Conservation (phyloP, 1,140 invertebrate species). For the Pogonognathellus flavescens region DNA sequence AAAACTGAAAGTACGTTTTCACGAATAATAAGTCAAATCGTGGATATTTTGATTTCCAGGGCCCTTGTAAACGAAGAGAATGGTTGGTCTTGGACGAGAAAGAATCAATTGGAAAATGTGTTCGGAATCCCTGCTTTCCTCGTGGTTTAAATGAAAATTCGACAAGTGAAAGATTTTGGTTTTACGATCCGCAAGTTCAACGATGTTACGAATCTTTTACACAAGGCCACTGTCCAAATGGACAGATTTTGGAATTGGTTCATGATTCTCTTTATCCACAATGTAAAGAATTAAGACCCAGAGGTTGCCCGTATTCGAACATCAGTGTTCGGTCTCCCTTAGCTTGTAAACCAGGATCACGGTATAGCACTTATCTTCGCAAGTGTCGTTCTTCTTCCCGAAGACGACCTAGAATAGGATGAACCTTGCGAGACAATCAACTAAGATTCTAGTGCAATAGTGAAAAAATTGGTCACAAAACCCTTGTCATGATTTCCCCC, state of each 20-base stretch:
- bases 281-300: not conserved
- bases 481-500: too few relatives aligned
- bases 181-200: not conserved
- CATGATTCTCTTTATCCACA: slow-evolving; percentile 45
- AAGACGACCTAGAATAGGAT: not conserved
- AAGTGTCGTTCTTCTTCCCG: not conserved
- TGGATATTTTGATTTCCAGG: too few relatives aligned
- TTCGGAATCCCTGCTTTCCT: not conserved
- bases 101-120: not conserved
- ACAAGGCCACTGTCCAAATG: not conserved
- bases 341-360: not conserved
- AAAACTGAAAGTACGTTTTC: not conserved
- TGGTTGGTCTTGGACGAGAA: not conserved
- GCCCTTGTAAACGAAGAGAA: not conserved
- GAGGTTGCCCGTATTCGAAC: not conserved
- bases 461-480: too few relatives aligned
- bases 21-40: not conserved
- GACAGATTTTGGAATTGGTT: slow-evolving; percentile 38
- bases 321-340: slow-evolving; percentile 1
- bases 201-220: not conserved
- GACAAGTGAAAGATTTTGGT: not conserved
- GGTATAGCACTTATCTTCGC: not conserved
- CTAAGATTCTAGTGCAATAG: too few relatives aligned
- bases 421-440: too few relatives aligned
- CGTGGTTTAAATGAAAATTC: not conserved